Conservation (phyloP, 35 echinoderm and acorn worm species). For the Apostichopus parvimensis region DNA sequence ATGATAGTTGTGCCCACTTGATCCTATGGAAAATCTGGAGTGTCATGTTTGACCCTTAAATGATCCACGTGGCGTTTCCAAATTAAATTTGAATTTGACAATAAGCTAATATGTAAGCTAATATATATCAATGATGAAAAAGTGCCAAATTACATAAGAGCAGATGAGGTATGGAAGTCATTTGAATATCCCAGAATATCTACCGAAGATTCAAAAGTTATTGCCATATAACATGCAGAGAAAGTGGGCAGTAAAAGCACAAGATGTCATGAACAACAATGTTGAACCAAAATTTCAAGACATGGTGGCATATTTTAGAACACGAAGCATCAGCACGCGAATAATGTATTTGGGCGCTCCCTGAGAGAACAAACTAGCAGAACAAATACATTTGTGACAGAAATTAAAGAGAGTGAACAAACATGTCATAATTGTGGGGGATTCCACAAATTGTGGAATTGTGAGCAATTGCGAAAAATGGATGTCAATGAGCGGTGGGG, state of each 20-base stretch:
- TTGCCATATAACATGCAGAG: conserved; percentile 10
- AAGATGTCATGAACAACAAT: conserved; percentile 19
- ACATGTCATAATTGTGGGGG: not conserved
- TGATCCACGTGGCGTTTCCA: too few species aligned
- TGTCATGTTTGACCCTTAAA: too few species aligned
- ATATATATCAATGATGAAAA: conserved; percentile 52
- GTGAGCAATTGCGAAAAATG: conserved; percentile 38
- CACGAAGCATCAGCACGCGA: conserved; percentile 11
- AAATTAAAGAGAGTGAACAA: not conserved
- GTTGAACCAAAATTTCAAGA: conserved; percentile 11
- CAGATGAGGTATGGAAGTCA: conserved; percentile 40
- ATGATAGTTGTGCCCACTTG: too few species aligned
- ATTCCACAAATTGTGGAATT: conserved; percentile 48
- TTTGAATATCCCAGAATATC: conserved; percentile 31
- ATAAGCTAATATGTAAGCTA: conserved; percentile 26
- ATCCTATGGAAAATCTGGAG: too few species aligned
- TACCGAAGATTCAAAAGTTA: conserved; percentile 20
- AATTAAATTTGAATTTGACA: too few species aligned
- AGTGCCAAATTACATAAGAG: not conserved
- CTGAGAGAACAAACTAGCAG: conserved; percentile 33
- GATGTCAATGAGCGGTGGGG: conserved; percentile 45
- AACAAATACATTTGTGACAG: conserved; percentile 24
- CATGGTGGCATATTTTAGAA: conserved; percentile 31
- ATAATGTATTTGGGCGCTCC: conserved; percentile 17
- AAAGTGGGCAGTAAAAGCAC: conserved; percentile 26